Evolutionary conservation across 2,797 vertebrate species (phyloP).

Genomic region (Hoplostethus mediterraneus): DNA sequence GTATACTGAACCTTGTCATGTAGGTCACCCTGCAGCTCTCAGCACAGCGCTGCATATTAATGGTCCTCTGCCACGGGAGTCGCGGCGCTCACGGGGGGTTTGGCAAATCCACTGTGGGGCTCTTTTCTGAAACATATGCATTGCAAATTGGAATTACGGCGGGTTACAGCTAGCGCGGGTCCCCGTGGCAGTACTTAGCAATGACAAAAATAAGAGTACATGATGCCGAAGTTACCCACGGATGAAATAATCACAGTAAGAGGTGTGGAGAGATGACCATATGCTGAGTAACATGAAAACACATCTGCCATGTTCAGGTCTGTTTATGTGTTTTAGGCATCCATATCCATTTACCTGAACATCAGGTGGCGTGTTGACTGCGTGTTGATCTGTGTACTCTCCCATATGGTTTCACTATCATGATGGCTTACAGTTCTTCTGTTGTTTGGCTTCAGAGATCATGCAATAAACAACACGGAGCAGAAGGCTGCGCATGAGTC

Average conservation of each 20-base stretch:
- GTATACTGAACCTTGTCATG: constrained; percentile 85
- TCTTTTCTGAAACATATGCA: constrained; percentile 85
- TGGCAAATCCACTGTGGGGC: constrained; percentile 74
- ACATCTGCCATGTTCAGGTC: constrained; percentile 9
- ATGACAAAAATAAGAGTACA: constrained; percentile 54
- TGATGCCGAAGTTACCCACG: constrained; percentile 38
- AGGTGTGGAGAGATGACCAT: constrained; percentile 38
- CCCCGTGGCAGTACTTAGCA: constrained; percentile 64
- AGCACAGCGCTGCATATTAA: constrained; percentile 85
- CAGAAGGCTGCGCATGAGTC: constrained; percentile 1
- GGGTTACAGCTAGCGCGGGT: constrained; percentile 55
- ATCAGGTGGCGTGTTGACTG: constrained; percentile 32
- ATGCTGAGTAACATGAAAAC: constrained; percentile 34
- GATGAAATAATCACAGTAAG: constrained; percentile 52
- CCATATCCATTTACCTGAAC: constrained; percentile 34
- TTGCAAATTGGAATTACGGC: constrained; percentile 81
- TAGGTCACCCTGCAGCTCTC: constrained; percentile 84
- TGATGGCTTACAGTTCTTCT: neutral
- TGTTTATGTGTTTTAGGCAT: constrained; percentile 18
- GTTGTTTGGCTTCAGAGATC: neutral
- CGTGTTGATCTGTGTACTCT: constrained; percentile 3
- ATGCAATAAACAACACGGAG: neutral
- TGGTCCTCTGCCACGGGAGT: constrained; percentile 59
- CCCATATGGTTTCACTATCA: constrained; percentile 32
- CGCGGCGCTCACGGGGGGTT: constrained; percentile 60